Evolutionary conservation across 2,113 vertebrate genomes (phyloP).

Genomic region (Eira barbara): DNA sequence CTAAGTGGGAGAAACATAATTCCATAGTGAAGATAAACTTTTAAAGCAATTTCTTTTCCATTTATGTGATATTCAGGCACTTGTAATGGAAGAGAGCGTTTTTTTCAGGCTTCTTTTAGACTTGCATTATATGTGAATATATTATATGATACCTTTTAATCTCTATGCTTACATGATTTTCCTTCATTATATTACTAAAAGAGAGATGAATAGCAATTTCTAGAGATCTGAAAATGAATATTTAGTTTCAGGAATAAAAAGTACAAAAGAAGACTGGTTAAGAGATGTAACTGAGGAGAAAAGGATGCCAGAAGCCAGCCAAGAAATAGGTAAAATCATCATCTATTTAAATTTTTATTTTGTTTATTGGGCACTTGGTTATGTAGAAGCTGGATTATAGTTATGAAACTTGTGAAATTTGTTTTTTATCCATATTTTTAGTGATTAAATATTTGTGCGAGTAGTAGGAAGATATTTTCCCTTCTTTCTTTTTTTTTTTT

Average conservation of each 20-base stretch:
- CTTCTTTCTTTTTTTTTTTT: too few species aligned
- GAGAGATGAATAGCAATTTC: not conserved
- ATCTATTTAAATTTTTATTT: not conserved
- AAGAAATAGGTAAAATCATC: constrained; percentile 79
- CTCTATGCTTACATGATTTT: not conserved
- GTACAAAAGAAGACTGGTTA: constrained; percentile 88
- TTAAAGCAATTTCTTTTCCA: not conserved
- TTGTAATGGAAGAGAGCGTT: not conserved
- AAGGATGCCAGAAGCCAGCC: constrained; percentile 65
- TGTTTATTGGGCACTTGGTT: not conserved
- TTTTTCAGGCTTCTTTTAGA: not conserved
- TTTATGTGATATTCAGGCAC: not conserved
- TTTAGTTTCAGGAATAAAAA: constrained; percentile 83
- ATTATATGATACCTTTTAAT: not conserved
- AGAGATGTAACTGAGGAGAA: constrained; percentile 76
- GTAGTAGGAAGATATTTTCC: not conserved
- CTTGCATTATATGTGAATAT: not conserved
- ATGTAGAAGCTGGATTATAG: not conserved
- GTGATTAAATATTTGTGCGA: not conserved
- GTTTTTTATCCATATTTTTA: not conserved
- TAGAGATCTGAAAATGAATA: constrained; percentile 49
- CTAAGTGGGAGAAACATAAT: not conserved
- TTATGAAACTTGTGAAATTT: not conserved
- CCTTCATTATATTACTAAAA: constrained; percentile 2
- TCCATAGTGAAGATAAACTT: not conserved